Conservation (phyloP, 2,888 invertebrate species). For the Spilarctia lutea region DNA sequence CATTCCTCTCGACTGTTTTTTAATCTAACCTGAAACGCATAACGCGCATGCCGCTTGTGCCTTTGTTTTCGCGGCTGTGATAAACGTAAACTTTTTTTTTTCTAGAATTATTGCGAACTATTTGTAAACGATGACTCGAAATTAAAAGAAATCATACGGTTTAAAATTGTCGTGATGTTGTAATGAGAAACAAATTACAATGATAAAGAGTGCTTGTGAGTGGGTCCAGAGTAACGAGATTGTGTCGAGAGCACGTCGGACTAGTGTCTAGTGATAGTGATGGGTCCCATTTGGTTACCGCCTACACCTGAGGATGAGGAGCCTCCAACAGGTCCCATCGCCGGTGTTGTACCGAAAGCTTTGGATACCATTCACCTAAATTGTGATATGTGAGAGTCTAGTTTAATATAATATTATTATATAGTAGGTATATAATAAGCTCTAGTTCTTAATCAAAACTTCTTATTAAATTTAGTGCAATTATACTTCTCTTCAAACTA, state of each 20-base stretch:
- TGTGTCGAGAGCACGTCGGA: conserved; percentile 64
- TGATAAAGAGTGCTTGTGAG: conserved; percentile 66
- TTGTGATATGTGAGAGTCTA: conserved; percentile 69
- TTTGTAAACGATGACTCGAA: conserved; percentile 54
- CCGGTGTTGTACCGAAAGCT: conserved; percentile 61
- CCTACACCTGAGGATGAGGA: conserved; percentile 80
- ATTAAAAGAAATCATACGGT: conserved; percentile 41
- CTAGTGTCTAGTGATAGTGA: conserved; percentile 71
- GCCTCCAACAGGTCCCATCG: conserved; percentile 60
- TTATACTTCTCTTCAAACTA: conserved; percentile 13
- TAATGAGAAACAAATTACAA: conserved; percentile 57
- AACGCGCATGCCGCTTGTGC: conserved; percentile 79
- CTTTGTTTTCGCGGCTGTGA: conserved; percentile 75
- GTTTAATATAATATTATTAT: conserved; percentile 19
- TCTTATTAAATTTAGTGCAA: conserved; percentile 21
- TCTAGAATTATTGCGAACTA: conserved; percentile 58
- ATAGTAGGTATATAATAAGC: conserved; percentile 11
- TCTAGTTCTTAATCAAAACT: conserved; percentile 33
- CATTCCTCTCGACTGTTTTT: conserved; percentile 85
- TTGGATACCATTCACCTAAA: conserved; percentile 59
- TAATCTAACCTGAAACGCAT: conserved; percentile 85
- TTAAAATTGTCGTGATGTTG: conserved; percentile 44
- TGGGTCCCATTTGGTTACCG: conserved; percentile 81
- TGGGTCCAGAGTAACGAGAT: conserved; percentile 60
- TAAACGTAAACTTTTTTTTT: conserved; percentile 58